Conservation (phyloP, 30 jellyfish, hydroid and myxozoan genomes). For the Pseudorhiza aurosa region DNA sequence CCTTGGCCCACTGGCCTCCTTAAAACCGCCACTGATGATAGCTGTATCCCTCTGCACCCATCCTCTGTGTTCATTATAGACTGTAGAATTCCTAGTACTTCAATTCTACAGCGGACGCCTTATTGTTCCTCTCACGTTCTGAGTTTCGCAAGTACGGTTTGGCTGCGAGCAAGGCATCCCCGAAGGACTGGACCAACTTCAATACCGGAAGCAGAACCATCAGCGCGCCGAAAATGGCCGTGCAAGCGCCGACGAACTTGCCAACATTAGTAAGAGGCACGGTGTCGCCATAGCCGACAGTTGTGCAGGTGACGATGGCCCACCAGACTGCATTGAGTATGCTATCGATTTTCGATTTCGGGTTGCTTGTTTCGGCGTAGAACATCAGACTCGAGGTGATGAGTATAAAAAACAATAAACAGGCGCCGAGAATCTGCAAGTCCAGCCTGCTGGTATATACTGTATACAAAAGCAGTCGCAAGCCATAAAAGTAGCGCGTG, state of each 20-base stretch:
- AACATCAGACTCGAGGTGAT: slow-evolving; percentile 74
- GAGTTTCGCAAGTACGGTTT: slow-evolving; percentile 46
- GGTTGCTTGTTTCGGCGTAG: slow-evolving; percentile 68
- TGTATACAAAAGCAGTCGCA: slow-evolving; percentile 75
- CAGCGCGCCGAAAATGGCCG: slow-evolving; percentile 84
- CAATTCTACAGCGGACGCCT: slow-evolving; percentile 5
- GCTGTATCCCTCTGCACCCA: too few species aligned
- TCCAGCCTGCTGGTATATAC: slow-evolving; percentile 84
- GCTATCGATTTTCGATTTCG: slow-evolving; percentile 53
- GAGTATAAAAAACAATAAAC: slow-evolving; percentile 66
- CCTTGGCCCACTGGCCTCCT: too few species aligned
- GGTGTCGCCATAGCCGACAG: slow-evolving; percentile 91
- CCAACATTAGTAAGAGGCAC: slow-evolving; percentile 71
- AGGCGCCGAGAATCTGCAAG: slow-evolving; percentile 78
- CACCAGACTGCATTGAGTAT: slow-evolving; percentile 85
- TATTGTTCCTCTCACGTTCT: slow-evolving; percentile 32
- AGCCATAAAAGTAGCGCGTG: slow-evolving; percentile 88
- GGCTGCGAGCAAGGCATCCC: slow-evolving; percentile 85
- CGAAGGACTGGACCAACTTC: slow-evolving; percentile 80
- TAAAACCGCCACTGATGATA: too few species aligned
- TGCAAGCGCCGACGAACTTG: slow-evolving; percentile 60
- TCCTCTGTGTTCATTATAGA: too few species aligned
- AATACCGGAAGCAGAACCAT: slow-evolving; percentile 81
- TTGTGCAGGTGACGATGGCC: slow-evolving; percentile 85
- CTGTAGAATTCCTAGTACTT: too few species aligned